A percentile compares a stretch with the other conserved stretches of the same genome.
Conservation (phyloP, 2,797 vertebrate genomes). For the Ispidina picta region DNA sequence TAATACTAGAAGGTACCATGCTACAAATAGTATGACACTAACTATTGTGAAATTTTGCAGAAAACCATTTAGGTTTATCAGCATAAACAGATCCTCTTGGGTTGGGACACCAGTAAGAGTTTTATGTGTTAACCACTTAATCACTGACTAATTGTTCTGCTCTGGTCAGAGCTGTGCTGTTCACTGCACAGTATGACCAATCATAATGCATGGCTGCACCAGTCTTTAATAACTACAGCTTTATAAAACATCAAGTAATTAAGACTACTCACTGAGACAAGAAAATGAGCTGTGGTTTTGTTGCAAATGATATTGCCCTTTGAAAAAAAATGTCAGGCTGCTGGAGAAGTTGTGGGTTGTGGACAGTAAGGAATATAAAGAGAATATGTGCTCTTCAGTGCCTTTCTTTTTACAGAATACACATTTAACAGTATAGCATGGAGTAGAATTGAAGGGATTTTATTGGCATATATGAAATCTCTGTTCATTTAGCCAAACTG, state of each 20-base stretch:
- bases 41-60: background rate
- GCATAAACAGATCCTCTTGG: background rate
- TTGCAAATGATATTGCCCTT: background rate
- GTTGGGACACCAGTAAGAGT: fast-evolving
- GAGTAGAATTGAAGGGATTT: background rate
- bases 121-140: background rate
- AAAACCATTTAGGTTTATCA: background rate
- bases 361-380: background rate
- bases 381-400: background rate
- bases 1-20: background rate
- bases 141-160: background rate
- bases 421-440: background rate
- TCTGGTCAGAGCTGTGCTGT: background rate
- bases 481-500: background rate
- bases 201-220: background rate
- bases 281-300: background rate
- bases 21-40: background rate
- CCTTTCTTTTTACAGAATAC: background rate
- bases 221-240: background rate
- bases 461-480: background rate
- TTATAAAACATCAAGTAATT: background rate
- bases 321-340: background rate
- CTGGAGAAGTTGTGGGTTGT: background rate
- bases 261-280: background rate
- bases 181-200: background rate